Base-by-base conservation (phyloP, 2,797 vertebrate genomes). In the Mustela erminea region DNA sequence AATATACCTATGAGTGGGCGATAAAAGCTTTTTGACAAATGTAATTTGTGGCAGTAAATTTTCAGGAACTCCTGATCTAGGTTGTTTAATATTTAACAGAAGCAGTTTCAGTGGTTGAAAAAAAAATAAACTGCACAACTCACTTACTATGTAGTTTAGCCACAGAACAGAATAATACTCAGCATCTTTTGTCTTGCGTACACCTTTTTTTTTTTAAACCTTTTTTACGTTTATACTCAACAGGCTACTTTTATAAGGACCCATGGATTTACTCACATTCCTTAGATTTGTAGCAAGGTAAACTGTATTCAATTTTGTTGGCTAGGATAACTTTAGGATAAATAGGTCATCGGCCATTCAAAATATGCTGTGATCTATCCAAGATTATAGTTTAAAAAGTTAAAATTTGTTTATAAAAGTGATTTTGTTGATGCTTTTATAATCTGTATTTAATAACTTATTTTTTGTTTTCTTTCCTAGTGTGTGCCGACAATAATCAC, bases 401-500 rank as follows among this genome's bases (percentile, higher is more conserved):
- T 32, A 38, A 20, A 78, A 18, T 21, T 41, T 52, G 21, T 88
- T 66, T 58, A 23, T 43, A 7, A 38, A 68, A 35, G n/a, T 38
- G 72, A 35, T 32, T 23, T 29, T 38, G 41, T 20, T 68, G 54
- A 35, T 46, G 29, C 23, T 32, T 35, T 49, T 54, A 5, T 3
- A 20, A 0, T 15, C 64, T 78, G 0, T 25, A 1, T 17, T 8
- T 29, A 3, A 17, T 72, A 20, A 25, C 7, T 66, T 7, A 7
- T 60, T 56, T 11, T 14, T 18, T 29, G 25, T 72, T 7, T 20
- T 68, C 38, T 89, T 74, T 88, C 94, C 75, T 93, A 99, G 99
- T 99, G 97, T 99, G 99, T 93, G 99, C 99, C 1, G 99, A 99
- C 98, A 99, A 99, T 98, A 99, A 99, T 97, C 99, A 99, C 0